Conservation (phyloP, 2,113 vertebrate species). For the Rhynchomys soricoides region DNA sequence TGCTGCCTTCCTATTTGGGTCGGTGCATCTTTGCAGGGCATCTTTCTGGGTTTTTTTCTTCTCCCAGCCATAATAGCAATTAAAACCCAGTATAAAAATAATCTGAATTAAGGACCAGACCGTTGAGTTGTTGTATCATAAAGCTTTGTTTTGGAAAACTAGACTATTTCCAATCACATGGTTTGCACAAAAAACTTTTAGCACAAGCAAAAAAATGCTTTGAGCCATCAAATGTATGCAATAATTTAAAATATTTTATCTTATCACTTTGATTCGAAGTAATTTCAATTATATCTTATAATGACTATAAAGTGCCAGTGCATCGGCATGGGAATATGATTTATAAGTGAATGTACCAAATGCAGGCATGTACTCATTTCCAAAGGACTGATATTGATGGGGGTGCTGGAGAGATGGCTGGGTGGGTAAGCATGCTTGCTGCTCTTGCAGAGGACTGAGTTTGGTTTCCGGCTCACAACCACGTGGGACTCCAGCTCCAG, state of each 20-base stretch:
- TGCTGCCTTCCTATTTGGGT: slow-evolving; percentile 45
- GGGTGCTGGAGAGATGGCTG: not conserved
- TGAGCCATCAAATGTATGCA: slow-evolving; percentile 43
- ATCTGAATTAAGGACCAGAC: slow-evolving; percentile 67
- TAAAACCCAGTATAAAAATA: slow-evolving; percentile 70
- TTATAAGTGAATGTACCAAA: slow-evolving; percentile 8
- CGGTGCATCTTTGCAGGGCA: not conserved
- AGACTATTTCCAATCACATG: slow-evolving; percentile 43
- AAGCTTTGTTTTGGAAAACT: slow-evolving; percentile 59
- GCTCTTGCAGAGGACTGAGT: not conserved
- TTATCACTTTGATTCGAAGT: slow-evolving; percentile 47
- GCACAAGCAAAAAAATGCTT: slow-evolving; percentile 33
- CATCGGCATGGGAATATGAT: not conserved
- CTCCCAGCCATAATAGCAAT: slow-evolving; percentile 57
- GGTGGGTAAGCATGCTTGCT: not conserved
- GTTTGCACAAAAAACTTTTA: slow-evolving; percentile 42
- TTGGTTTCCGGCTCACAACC: not conserved
- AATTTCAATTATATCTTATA: slow-evolving; percentile 42
- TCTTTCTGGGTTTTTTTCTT: not conserved
- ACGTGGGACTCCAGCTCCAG: not conserved
- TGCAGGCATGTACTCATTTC: not conserved
- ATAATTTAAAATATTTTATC: slow-evolving; percentile 54
- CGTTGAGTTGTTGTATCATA: slow-evolving; percentile 34
- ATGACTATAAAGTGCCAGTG: not conserved
- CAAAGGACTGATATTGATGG: not conserved